phyloP scores from a whole-genome alignment of 2,888 invertebrate species.

The Sphecodes monilicornis region DNA sequence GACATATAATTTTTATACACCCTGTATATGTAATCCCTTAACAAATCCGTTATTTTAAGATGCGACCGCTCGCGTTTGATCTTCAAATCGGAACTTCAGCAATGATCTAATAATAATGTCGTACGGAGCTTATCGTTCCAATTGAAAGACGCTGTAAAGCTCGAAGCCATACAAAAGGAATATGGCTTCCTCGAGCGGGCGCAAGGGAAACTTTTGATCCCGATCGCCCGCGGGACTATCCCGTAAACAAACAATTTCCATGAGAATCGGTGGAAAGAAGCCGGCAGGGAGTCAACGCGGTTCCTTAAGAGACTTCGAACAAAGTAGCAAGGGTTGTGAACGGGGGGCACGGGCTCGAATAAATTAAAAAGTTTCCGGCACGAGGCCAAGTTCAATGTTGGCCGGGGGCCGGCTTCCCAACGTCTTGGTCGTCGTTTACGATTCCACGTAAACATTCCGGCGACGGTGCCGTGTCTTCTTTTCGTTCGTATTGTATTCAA shows the following conservation, averaged over 20 bases:
- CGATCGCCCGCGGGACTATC: not conserved
- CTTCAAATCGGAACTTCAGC: no score
- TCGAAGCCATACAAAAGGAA: constrained; percentile 9
- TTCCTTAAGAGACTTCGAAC: constrained; percentile 48
- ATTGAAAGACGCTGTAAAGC: constrained; percentile 21
- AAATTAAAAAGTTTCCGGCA: constrained; percentile 75
- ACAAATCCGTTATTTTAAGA: no score
- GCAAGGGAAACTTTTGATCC: constrained; percentile 38
- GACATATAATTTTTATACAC: no score
- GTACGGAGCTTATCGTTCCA: not conserved
- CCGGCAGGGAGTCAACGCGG: constrained; percentile 37
- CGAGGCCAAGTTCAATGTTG: constrained; percentile 78
- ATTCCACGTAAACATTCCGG: constrained; percentile 50
- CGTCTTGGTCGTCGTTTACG: constrained; percentile 23
- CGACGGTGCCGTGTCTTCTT: constrained; percentile 16
- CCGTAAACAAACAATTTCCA: constrained; percentile 59
- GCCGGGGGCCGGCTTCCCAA: constrained; percentile 18
- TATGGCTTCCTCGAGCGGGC: not conserved
- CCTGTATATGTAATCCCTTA: no score
- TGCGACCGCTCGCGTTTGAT: no score
- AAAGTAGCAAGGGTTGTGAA: not conserved
- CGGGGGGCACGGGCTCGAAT: constrained; percentile 49
- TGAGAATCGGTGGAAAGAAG: constrained; percentile 50
- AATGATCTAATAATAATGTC: not conserved
- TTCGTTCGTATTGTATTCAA: constrained; percentile 37